These are phyloP conservation scores for Poicephalus gulielmi DNA, from an alignment of 2,113 vertebrate species.

Conservation along the genomic window DNA sequence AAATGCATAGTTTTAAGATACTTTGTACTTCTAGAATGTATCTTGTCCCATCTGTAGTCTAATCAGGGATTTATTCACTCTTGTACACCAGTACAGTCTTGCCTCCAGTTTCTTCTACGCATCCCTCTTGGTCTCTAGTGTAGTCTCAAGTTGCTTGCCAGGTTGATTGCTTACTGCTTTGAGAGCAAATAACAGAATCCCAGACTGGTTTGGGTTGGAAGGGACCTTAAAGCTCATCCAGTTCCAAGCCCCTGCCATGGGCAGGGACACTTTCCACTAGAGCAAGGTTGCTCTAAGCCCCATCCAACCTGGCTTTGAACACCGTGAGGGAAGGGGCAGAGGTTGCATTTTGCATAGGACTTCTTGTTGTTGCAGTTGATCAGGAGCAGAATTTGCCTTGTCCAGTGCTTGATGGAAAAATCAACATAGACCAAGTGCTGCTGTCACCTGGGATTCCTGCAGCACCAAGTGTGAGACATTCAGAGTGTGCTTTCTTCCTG, in stretches of 20 bases:
- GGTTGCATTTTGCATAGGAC: not conserved
- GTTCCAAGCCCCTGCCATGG: not conserved
- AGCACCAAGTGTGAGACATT: not conserved
- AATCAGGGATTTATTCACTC: not conserved
- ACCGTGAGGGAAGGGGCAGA: not conserved
- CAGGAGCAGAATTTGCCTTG: not conserved
- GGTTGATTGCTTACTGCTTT: not conserved
- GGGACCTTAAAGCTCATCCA: not conserved
- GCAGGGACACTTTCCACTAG: not conserved
- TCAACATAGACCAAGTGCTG: not conserved
- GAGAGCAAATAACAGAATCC: not conserved
- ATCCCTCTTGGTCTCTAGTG: not conserved
- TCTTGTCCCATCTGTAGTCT: not conserved
- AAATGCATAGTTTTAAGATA: not conserved
- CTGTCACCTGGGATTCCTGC: not conserved
- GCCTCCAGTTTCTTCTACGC: not conserved
- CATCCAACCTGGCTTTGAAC: not conserved
- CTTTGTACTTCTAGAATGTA: not conserved
- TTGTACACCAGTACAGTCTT: not conserved
- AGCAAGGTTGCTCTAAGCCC: not conserved
- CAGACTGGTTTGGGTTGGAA: not conserved
- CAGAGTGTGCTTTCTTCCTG: not conserved
- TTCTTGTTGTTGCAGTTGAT: not conserved
- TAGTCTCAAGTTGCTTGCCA: not conserved
- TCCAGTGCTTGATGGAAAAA: not conserved